Evolutionary conservation across 2,888 invertebrate species (phyloP).

Genomic region (Polyommatus iphigenia): DNA sequence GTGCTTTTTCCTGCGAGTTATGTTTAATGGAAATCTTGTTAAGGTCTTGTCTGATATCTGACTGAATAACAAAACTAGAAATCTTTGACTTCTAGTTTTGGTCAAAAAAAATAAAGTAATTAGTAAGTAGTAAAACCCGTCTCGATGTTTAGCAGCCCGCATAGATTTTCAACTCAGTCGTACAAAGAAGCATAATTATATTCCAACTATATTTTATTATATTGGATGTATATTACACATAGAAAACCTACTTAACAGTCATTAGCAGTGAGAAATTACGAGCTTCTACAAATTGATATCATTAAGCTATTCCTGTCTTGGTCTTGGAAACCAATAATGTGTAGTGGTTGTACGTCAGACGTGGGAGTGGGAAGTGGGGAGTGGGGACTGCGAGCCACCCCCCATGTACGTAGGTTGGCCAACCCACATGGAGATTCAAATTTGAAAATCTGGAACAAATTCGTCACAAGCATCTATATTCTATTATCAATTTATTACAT

Average conservation of each 20-base stretch:
- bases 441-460: too few relatives aligned
- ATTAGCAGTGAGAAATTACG: neutral
- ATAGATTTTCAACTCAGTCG: too few relatives aligned
- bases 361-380: neutral
- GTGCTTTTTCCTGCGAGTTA: neutral
- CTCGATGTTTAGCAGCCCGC: too few relatives aligned
- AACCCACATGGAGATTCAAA: neutral
- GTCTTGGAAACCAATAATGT: constrained; percentile 11
- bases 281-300: neutral
- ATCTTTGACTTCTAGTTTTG: too few relatives aligned
- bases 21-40: neutral
- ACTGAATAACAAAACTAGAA: too few relatives aligned
- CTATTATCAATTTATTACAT: too few relatives aligned
- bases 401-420: neutral
- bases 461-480: too few relatives aligned
- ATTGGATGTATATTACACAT: too few relatives aligned
- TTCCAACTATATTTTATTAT: too few relatives aligned
- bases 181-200: too few relatives aligned
- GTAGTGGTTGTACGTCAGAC: constrained; percentile 3
- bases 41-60: neutral
- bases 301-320: neutral
- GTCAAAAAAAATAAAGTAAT: too few relatives aligned
- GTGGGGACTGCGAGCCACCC: neutral
- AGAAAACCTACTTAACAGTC: neutral
- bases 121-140: too few relatives aligned